Percentiles rank a stretch among this genome's conserved stretches.
These are phyloP conservation scores for Dipodomys stephensi DNA, from an alignment of 2,113 vertebrate genomes.

Conservation along the genomic window DNA sequence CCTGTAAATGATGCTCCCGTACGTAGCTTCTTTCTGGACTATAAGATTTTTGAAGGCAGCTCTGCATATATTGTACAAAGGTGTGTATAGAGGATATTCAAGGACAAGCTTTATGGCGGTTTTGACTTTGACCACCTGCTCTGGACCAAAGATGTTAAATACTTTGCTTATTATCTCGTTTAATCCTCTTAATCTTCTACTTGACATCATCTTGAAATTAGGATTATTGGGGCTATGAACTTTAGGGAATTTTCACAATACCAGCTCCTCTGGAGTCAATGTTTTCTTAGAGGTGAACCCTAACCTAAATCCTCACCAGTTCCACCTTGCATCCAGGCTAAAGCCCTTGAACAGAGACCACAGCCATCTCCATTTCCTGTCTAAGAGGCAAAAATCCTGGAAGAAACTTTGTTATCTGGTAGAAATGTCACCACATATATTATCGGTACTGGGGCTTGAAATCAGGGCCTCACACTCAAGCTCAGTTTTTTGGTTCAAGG, in stretches of 20 bases:
- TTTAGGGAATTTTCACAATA: neutral
- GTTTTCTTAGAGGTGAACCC: neutral
- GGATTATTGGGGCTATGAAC: neutral
- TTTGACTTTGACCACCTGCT: conserved; percentile 17
- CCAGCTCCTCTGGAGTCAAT: neutral
- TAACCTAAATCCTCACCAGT: neutral
- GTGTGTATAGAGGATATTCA: neutral
- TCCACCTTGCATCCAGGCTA: neutral
- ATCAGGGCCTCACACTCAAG: too few species aligned
- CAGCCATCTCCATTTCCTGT: neutral
- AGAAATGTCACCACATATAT: too few species aligned
- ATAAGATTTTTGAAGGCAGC: neutral
- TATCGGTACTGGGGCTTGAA: too few species aligned
- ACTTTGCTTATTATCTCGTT: conserved; percentile 33
- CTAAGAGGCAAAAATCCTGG: neutral
- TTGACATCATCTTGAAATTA: neutral
- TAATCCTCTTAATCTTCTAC: neutral
- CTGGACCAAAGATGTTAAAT: conserved; percentile 28
- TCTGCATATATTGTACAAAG: neutral
- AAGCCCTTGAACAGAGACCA: neutral
- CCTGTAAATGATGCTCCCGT: conserved; percentile 9
- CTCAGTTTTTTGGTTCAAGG: too few species aligned
- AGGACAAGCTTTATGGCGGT: conserved; percentile 17
- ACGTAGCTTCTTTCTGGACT: conserved; percentile 12
- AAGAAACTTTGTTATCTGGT: neutral